Percentiles rank a stretch among this genome's conserved stretches.
These are phyloP conservation scores for Paramormyrops kingsleyae DNA, from an alignment of 2,113 vertebrate genomes.

Conservation along the genomic window DNA sequence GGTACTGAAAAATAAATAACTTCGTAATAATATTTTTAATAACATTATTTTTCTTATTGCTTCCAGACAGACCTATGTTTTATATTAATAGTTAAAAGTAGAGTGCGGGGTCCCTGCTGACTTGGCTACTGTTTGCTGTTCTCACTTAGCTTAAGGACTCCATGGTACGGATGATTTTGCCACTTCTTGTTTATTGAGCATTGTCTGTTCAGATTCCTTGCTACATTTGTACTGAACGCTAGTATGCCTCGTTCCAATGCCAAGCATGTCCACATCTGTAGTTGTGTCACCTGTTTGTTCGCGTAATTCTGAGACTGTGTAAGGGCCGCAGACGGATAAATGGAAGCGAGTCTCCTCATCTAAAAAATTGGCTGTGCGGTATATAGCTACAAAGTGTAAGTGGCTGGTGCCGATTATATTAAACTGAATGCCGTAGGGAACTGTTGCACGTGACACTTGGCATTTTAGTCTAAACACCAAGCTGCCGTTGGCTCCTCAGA, in stretches of 20 bases:
- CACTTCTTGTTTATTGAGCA: conserved; percentile 39
- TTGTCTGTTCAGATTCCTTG: conserved; percentile 32
- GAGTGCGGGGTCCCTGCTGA: conserved; percentile 21
- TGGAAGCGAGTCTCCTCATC: background rate
- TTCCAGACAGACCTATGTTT: background rate
- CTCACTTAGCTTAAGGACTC: conserved; percentile 34
- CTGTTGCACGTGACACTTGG: background rate
- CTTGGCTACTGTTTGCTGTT: conserved; percentile 21
- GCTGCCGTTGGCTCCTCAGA: background rate
- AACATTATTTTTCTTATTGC: background rate
- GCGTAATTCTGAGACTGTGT: background rate
- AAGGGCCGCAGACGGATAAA: background rate
- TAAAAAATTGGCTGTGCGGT: background rate
- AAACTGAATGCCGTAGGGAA: background rate
- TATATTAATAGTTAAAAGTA: conserved; percentile 22
- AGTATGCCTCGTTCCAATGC: conserved; percentile 43
- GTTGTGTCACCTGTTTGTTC: background rate
- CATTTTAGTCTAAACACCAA: background rate
- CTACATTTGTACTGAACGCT: conserved; percentile 40
- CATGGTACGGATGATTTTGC: conserved; percentile 29
- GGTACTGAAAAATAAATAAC: background rate
- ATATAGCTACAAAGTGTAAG: background rate
- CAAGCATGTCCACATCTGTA: conserved; percentile 25
- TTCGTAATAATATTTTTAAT: background rate
- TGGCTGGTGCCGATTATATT: background rate